Percentiles rank a stretch among this genome's conserved stretches.
Evolutionary conservation across 2,797 vertebrate species (phyloP).

Genomic region (Microctenopoma steveboyesi): DNA sequence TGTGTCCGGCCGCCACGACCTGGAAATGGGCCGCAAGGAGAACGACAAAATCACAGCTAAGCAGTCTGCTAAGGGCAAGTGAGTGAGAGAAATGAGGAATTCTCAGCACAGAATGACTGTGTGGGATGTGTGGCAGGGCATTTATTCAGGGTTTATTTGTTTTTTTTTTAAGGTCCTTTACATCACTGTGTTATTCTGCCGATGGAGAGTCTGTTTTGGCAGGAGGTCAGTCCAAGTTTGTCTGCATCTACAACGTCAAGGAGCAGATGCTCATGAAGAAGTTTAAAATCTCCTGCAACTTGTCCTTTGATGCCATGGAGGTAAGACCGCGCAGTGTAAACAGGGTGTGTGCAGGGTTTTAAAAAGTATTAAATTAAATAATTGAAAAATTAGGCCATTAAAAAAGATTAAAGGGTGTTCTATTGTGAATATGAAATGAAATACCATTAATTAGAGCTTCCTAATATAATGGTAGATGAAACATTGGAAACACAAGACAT

Average conservation of each 20-base stretch:
- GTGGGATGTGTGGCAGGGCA: background rate
- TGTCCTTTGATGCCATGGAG: constrained; percentile 97
- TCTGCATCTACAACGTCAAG: constrained; percentile 93
- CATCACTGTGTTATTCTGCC: constrained; percentile 93
- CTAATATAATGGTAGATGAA: no score
- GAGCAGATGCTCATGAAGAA: constrained; percentile 97
- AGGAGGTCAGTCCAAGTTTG: constrained; percentile 93
- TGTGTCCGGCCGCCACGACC: constrained; percentile 90
- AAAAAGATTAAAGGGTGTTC: no score
- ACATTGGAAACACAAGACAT: no score
- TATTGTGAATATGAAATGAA: no score
- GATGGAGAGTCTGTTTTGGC: constrained; percentile 92
- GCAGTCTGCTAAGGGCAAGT: constrained; percentile 95
- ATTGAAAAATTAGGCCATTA: no score
- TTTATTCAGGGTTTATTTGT: background rate
- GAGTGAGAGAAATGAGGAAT: constrained; percentile 63
- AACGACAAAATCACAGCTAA: constrained; percentile 95
- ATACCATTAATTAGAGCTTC: no score
- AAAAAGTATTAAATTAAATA: no score
- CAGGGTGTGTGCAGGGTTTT: no score
- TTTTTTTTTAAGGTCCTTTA: constrained; percentile 84
- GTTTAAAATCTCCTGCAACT: constrained; percentile 97
- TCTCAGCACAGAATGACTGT: background rate
- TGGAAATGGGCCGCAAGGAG: constrained; percentile 92
- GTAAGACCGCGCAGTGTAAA: constrained; percentile 61